Percentiles rank a stretch among this genome's conserved stretches.
Evolutionary conservation across 2,113 vertebrate species (phyloP).

Genomic region (Heterotis niloticus): DNA sequence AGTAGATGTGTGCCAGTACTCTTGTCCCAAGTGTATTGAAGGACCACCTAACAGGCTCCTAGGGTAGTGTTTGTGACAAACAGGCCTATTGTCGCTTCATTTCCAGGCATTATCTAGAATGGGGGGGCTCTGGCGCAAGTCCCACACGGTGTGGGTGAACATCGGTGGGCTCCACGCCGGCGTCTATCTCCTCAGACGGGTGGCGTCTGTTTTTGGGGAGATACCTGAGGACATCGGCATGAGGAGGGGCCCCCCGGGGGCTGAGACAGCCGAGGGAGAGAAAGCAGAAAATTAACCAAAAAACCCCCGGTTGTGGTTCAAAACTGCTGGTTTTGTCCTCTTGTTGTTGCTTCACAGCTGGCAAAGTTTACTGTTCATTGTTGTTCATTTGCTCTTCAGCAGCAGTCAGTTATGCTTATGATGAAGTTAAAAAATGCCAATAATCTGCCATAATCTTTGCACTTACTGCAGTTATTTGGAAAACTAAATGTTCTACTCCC

Average conservation of each 20-base stretch:
- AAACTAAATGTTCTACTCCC: no score
- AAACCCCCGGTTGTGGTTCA: not conserved
- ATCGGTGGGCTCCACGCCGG: conserved; percentile 91
- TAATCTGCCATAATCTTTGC: no score
- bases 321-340: not conserved
- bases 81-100: conserved; percentile 29
- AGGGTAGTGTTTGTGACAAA: conserved; percentile 37
- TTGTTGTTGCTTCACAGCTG: no score
- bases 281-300: conserved; percentile 34
- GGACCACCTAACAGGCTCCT: no score
- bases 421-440: no score
- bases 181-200: conserved; percentile 86
- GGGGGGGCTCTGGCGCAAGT: conserved; percentile 83
- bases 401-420: no score
- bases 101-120: conserved; percentile 79
- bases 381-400: no score
- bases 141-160: conserved; percentile 91
- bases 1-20: no score
- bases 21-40: no score
- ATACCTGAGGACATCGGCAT: conserved; percentile 61
- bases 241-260: conserved; percentile 27
- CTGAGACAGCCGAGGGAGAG: conserved; percentile 20
- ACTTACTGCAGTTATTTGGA: no score
- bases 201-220: conserved; percentile 55
- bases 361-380: not conserved